Base-by-base conservation (phyloP, 2,113 vertebrate species). In the Paracyprichromis sp. region DNA sequence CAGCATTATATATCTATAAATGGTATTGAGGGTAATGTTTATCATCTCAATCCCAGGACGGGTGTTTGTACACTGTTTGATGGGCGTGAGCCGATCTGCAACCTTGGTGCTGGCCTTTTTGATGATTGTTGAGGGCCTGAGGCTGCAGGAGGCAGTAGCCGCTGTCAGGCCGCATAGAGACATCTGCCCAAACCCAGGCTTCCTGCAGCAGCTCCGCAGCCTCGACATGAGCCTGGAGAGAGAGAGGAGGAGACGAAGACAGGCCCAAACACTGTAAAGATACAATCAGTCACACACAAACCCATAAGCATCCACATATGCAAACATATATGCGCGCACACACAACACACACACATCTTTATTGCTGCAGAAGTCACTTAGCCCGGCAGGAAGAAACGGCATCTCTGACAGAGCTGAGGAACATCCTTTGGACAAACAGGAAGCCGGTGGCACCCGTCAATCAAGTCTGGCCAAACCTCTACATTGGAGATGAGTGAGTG, bases 31-130 rank as follows among this genome's bases (percentile, higher is more conserved):
- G 3, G 2, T 57, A 63, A 90, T 40, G 19, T 9, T 4, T 16
- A 56, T 53, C 47, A 8, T 84, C 10, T 53, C 40, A 84, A 21
- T 93, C 82, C 16, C 89, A 97, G 96, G 96, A 8, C 92, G 81
- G 17, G 96, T 97, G 85, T 95, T 97, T 54, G 95, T 96, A 43
- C 96, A 97, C 86, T 97, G 96, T 86, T 92, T 96, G 86, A 96
- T 97, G 96, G 96, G 97, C 6, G 96, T 97, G 83, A 97, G 96
- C 56, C 95, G 96, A 59, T 96, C 96, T 31, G 94, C 96, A 1
- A 95, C 96, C 7, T 86, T 97, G 26, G 95, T 96, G 63, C 85
- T 97, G 85, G 95, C 96, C 36, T 97, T 95, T 85, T 94, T 97
- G 79, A 97, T 97, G 96, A 97, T 97, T 36, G 91, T 73, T 26